phyloP scores from a whole-genome alignment of 2,113 vertebrate species.

The Cebidichthys violaceus region DNA sequence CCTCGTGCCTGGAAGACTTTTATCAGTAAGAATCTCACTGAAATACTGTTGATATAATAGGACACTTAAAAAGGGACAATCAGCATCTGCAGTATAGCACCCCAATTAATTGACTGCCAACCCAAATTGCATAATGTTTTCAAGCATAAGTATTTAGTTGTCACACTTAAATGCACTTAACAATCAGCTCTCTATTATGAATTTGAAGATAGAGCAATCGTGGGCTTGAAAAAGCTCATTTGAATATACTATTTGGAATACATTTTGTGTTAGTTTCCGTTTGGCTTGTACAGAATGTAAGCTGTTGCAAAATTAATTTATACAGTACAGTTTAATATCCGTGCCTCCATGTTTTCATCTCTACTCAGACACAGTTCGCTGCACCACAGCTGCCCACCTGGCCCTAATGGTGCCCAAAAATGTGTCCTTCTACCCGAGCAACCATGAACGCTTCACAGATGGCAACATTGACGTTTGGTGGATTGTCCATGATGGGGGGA shows the following conservation, averaged over 20 bases:
- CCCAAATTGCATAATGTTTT: neutral
- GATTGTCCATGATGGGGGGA: conserved; percentile 98
- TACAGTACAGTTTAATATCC: conserved; percentile 8
- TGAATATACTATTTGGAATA: neutral
- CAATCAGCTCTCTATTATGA: neutral
- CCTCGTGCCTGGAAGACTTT: conserved; percentile 98
- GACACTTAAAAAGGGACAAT: neutral
- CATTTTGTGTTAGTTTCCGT: neutral
- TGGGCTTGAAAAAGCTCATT: neutral
- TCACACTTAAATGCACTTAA: neutral
- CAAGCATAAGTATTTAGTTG: neutral
- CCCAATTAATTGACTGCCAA: neutral
- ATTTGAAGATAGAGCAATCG: neutral
- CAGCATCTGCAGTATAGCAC: neutral
- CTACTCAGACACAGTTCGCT: conserved; percentile 92
- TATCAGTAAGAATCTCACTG: conserved; percentile 85
- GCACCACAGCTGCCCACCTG: conserved; percentile 96
- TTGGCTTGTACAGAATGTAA: neutral
- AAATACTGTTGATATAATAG: neutral
- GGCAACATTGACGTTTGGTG: conserved; percentile 99
- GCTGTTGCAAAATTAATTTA: neutral
- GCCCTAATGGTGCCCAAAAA: conserved; percentile 98
- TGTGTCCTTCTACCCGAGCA: conserved; percentile 97
- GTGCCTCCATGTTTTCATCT: conserved; percentile 17
- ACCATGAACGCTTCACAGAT: conserved; percentile 96